Evolutionary conservation across 2,888 invertebrate species (phyloP), one percentile per base, ranked within the genome.

Genomic region (Ophion obscuratus): DNA sequence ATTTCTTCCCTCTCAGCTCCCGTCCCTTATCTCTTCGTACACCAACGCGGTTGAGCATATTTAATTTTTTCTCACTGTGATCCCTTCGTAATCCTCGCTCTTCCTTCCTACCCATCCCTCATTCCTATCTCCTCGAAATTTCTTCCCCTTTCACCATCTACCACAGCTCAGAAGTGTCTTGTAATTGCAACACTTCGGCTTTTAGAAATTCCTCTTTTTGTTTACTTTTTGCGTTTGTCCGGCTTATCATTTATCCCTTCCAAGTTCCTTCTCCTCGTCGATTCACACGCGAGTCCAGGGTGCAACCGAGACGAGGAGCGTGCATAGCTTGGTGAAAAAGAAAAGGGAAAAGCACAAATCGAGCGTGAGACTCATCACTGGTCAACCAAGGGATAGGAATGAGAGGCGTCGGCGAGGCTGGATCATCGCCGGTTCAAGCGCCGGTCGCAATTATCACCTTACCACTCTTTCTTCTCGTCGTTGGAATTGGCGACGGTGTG

Each of bases 381-480:
- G 83, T 86, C 86, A 88, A 87, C 68, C 86, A 88, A 80, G 81
- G 70, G 84, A 84, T 82, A 88, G 88, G 88, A 86, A 88, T 87
- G 88, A 86, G 85, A 84, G 87, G 82, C 85, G 81, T 82, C 83
- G 86, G 88, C 78, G 86, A 87, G 87, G 83, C 84, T 83, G 87
- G 86, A 88, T 87, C 86, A 85, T 87, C 87, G 85, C 86, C 87
- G 88, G 88, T 88, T 88, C 86, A 87, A 81, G 74, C 78, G 83
- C 87, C 88, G 83, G 85, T 88, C 80, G 87, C 84, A 81, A 53
- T 87, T 71, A 70, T 88, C 66, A 67, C 79, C 59, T 83, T 83
- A 81, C 83, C 83, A 27, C 76, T 88, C 17, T 81, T 86, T 82
- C 66, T 88, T 68, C 78, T 88, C 81, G 83, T 80, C 71, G 84